Evolutionary conservation across 2,113 vertebrate genomes (phyloP).

Genomic region (Ailuropoda melanoleuca): DNA sequence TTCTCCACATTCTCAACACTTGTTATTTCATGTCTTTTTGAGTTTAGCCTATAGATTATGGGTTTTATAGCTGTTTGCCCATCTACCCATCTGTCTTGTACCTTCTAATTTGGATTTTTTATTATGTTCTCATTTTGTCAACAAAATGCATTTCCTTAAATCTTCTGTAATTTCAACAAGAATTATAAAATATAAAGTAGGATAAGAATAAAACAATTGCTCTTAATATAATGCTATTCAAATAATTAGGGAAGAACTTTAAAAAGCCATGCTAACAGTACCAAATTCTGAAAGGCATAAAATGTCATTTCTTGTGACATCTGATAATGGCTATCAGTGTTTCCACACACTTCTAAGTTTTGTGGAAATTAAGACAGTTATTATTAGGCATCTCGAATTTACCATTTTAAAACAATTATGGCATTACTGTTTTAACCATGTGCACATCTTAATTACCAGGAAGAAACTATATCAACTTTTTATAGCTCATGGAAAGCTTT

Average conservation of each 20-base stretch:
- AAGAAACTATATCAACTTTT: slow-evolving; percentile 3
- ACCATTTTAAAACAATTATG: slow-evolving; percentile 39
- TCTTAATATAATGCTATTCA: slow-evolving; percentile 25
- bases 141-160: slow-evolving; percentile 27
- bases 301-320: slow-evolving; percentile 1
- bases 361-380: neutral
- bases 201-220: slow-evolving; percentile 31
- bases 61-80: neutral
- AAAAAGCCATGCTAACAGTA: neutral
- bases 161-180: slow-evolving; percentile 21
- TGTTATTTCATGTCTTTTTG: neutral
- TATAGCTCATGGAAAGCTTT: neutral
- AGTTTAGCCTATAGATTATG: neutral
- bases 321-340: neutral
- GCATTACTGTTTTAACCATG: slow-evolving; percentile 23
- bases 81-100: neutral
- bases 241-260: slow-evolving; percentile 14
- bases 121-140: slow-evolving; percentile 21
- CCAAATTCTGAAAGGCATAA: slow-evolving; percentile 17
- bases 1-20: neutral
- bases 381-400: slow-evolving; percentile 20
- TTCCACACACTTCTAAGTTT: neutral
- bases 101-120: slow-evolving; percentile 18
- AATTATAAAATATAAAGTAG: neutral
- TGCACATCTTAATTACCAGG: neutral